Base-by-base conservation (phyloP, 2,888 invertebrate genomes). In the Glaucopsyche alexis region DNA sequence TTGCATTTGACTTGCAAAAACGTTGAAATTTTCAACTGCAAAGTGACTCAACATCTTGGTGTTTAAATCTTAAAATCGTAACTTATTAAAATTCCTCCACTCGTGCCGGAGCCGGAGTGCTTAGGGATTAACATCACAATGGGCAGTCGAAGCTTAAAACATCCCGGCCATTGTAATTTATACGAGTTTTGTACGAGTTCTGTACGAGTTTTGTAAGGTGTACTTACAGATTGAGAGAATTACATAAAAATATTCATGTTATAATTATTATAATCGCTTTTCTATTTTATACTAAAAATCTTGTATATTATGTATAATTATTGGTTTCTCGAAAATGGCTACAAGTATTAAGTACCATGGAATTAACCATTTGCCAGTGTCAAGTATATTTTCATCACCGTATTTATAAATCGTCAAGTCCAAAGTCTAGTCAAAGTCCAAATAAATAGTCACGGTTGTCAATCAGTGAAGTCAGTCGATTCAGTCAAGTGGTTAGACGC, bases 41-140 rank as follows among this genome's bases (percentile, higher is more conserved):
- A 60, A 60, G 14, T 60, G 60, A 60, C 60, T 60, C 11, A 7
- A 60, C n/a, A 13, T 29, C 14, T 13, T 60, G 13, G 5, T 29
- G 60, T 60, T 60, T 38, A 60, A 60, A 60, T 60, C 13, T 60
- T 38, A 38, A 60, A 60, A 60, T 60, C 60, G 29, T 60, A 60
- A 60, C 60, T 60, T 60, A 60, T 60, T 38, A 60, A 60, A 60
- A 60, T 60, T 29, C 29, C 60, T 7, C 29, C 14, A 60, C 55
- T 60, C 60, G 29, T 7, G 60, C 60, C 29, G 29, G 29, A 42
- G 42, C 40, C 40, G 40, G 19, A 11, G n/a, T n/a, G 19, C 11
- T 29, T 13, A 19, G 29, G 60, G 19, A 55, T 55, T 55, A 55
- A 9, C 55, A 55, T 55, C 19, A 55, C 55, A 55, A 55, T 16